A percentile compares a stretch with the other conserved stretches of the same genome.
These are phyloP conservation scores for Psylliodes chrysocephalus DNA, from an alignment of 2,888 invertebrate species.

Conservation along the genomic window DNA sequence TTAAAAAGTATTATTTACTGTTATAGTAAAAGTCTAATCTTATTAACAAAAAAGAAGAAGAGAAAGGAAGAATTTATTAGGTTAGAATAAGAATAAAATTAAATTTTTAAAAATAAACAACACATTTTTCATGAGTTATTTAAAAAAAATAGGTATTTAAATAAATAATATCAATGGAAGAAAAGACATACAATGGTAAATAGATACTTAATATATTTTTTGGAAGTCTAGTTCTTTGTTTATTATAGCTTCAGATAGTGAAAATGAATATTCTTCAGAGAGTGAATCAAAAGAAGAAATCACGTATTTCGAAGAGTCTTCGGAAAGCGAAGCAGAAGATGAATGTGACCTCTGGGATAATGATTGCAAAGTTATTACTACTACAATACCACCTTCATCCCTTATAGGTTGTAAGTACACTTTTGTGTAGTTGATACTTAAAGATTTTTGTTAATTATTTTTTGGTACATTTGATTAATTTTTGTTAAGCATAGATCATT, in stretches of 20 bases:
- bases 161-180: neutral
- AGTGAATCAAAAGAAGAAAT: constrained; percentile 37
- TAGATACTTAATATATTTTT: neutral
- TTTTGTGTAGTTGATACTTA: constrained; percentile 2
- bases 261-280: constrained; percentile 35
- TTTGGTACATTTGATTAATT: no score
- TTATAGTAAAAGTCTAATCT: no score
- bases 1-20: no score
- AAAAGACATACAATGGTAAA: neutral
- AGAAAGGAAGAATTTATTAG: no score
- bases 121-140: no score
- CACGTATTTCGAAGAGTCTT: constrained; percentile 47
- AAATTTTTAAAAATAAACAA: no score
- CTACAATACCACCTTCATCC: constrained; percentile 16
- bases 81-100: no score
- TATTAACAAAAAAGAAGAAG: no score
- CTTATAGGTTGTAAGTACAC: constrained; percentile 48
- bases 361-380: constrained; percentile 51
- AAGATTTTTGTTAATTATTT: no score
- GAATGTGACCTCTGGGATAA: constrained; percentile 59
- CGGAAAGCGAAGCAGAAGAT: constrained; percentile 57
- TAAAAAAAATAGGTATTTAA: neutral
- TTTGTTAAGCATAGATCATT: constrained; percentile 51
- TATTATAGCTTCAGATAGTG: constrained; percentile 11
- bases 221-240: neutral